Base-by-base conservation (phyloP, 1,140 invertebrate species). In the Schlechtendalia chinensis region DNA sequence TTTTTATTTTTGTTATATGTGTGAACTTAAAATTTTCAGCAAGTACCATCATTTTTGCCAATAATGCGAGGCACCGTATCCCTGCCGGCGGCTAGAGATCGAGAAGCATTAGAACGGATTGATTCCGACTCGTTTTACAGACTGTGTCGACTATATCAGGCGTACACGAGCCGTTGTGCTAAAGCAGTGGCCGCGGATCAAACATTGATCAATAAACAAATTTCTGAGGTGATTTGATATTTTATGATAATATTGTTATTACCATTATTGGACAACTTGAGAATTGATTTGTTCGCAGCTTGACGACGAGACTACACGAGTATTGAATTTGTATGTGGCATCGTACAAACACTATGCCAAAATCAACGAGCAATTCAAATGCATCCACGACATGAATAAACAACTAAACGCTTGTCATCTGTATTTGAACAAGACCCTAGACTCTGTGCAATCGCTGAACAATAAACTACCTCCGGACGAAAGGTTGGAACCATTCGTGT, bases 31-130 rank as follows among this genome's bases (percentile, higher is more conserved):
- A 53, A 83, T 82, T 86, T 86, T 4, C 86, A 93, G 86, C 91
- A 88, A 83, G 95, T 97, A 83, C 95, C 96, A 14, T 93, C 94
- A 86, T 97, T 98, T 85, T 86, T 96, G 71, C 96, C 96, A 1
- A 96, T 98, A 29, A 94, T 98, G 90, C 86, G 94, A 59, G 94
- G 94, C 12, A 95, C 95, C 0, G 85, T 97, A 4, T 95, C 94
- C 82, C 87, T 96, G 63, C 94, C 95, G 0, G 93, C 93, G 45
- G 91, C 92, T 1, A 88, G 93, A 67, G 96, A 97, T 86, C 91
- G 92, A 0, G 96, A 97, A 86, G 90, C 96, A 10, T 86, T 96
- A 10, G 95, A 97, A 86, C 90, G 95, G 85, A 86, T 94, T 6
- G 90, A 92, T 83, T 88, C 90, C 10, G 86, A 87, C 82, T 87